Conservation (phyloP, 2,888 invertebrate species). For the Calliphora vomitoria region DNA sequence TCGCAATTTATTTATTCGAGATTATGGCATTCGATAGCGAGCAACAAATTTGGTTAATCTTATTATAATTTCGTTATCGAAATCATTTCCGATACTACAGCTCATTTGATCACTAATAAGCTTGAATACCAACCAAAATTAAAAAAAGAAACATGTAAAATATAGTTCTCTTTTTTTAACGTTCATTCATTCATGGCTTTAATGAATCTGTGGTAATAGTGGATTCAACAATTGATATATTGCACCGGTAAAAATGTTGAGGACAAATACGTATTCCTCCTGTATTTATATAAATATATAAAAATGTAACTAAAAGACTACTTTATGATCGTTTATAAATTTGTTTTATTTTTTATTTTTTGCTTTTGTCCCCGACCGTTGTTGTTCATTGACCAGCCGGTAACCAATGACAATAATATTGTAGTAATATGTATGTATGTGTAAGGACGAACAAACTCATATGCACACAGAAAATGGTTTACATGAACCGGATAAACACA, state of each 20-base stretch:
- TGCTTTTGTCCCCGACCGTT: neutral
- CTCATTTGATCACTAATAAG: no score
- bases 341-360: conserved; percentile 1
- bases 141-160: neutral
- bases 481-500: conserved; percentile 53
- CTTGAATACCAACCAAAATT: no score
- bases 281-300: neutral
- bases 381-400: conserved; percentile 49
- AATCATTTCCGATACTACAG: no score
- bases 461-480: conserved; percentile 44
- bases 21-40: no score
- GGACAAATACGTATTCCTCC: neutral
- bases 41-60: no score
- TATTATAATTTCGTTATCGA: no score
- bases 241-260: neutral
- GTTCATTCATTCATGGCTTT: conserved; percentile 35
- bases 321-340: conserved; percentile 29
- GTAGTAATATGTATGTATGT: neutral
- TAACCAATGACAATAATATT: conserved; percentile 54
- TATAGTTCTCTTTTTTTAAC: neutral
- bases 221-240: conserved; percentile 53
- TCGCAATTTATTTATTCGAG: no score
- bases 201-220: conserved; percentile 65
- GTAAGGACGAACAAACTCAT: neutral
- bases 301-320: conserved; percentile 28